Evolutionary conservation across 2,797 vertebrate species (phyloP).

Genomic region (Kryptopterus vitreolus): DNA sequence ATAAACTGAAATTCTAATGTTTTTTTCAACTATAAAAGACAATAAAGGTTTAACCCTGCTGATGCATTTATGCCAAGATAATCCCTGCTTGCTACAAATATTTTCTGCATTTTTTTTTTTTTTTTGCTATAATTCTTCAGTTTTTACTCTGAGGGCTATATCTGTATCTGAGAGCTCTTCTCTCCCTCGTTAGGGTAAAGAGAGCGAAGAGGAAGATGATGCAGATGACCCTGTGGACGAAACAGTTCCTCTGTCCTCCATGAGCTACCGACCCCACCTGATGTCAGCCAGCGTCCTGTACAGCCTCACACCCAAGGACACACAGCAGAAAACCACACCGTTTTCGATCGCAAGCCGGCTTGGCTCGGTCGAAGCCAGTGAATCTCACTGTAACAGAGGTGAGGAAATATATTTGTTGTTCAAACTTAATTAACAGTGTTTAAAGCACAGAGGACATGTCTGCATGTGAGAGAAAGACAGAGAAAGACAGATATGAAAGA

Average conservation of each 20-base stretch:
- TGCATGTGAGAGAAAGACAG: background rate
- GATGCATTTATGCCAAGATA: background rate
- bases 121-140: background rate
- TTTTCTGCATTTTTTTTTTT: no score
- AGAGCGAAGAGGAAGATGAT: conserved; percentile 51
- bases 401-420: conserved; percentile 31
- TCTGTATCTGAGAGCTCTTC: background rate
- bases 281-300: conserved; percentile 51
- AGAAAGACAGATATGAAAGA: background rate
- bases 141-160: background rate
- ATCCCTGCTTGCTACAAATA: background rate
- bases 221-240: conserved; percentile 48
- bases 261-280: conserved; percentile 63
- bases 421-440: background rate
- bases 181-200: conserved; percentile 54
- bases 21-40: background rate
- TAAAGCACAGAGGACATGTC: background rate
- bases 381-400: conserved; percentile 64
- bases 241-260: conserved; percentile 53
- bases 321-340: conserved; percentile 43
- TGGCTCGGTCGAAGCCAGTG: conserved; percentile 56
- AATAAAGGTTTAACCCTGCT: background rate
- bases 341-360: conserved; percentile 48
- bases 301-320: conserved; percentile 47
- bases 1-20: no score